Percentiles rank a stretch among this genome's conserved stretches.
These are phyloP conservation scores for Noctua comes DNA, from an alignment of 2,888 invertebrate genomes.

Conservation along the genomic window DNA sequence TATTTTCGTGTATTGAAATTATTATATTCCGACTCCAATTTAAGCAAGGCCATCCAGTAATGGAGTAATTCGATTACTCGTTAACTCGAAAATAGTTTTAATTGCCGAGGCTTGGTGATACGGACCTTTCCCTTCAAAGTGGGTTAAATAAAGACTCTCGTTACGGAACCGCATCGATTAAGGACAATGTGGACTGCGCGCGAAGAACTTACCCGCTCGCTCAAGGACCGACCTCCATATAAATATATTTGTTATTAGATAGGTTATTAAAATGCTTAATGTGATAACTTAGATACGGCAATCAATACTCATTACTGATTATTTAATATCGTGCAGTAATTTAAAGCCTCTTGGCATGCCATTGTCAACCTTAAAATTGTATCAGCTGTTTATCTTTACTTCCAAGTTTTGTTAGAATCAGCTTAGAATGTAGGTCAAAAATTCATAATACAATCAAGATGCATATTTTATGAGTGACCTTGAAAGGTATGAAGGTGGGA, in stretches of 20 bases:
- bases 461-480: slow-evolving; percentile 39
- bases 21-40: slow-evolving; percentile 32
- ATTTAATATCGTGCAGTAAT: slow-evolving; percentile 11
- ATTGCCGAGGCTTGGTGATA: slow-evolving; percentile 39
- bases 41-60: slow-evolving; percentile 59
- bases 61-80: slow-evolving; percentile 50
- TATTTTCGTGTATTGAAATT: slow-evolving; percentile 54
- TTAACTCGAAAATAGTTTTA: slow-evolving; percentile 61
- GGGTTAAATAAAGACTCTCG: slow-evolving; percentile 60
- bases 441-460: neutral
- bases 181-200: slow-evolving; percentile 67
- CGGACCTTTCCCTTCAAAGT: slow-evolving; percentile 61
- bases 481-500: slow-evolving; percentile 8
- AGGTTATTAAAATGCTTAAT: slow-evolving; percentile 21
- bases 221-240: slow-evolving; percentile 68
- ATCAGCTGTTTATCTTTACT: slow-evolving; percentile 37
- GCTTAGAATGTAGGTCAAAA: slow-evolving; percentile 34
- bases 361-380: slow-evolving; percentile 14
- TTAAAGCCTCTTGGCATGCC: slow-evolving; percentile 9
- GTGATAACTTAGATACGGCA: slow-evolving; percentile 34
- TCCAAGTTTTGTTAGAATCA: slow-evolving; percentile 12
- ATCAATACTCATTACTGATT: slow-evolving; percentile 35
- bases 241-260: slow-evolving; percentile 18
- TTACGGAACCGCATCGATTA: slow-evolving; percentile 58
- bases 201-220: slow-evolving; percentile 71